A percentile compares a stretch with the other conserved stretches of the same genome.
These are phyloP conservation scores for Drosophila sechellia DNA, from an alignment of 1,140 invertebrate genomes.

Conservation along the genomic window DNA sequence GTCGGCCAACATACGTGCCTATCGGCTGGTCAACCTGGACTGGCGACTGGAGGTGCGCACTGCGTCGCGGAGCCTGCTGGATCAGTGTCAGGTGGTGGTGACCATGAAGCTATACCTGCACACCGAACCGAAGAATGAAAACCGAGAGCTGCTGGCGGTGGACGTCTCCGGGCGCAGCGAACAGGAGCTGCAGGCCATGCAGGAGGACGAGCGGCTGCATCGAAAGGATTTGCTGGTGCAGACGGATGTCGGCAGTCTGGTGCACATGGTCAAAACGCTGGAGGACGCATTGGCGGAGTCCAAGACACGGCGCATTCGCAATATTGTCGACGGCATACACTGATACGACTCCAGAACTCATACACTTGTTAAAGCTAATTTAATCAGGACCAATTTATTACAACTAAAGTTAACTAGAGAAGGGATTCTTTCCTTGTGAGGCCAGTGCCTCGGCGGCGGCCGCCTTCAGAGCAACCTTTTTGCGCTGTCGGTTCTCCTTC, in stretches of 20 bases:
- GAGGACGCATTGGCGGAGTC: slow-evolving; percentile 78
- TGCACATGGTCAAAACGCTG: slow-evolving; percentile 73
- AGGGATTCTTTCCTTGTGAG: slow-evolving; percentile 24
- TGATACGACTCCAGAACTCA: slow-evolving; percentile 46
- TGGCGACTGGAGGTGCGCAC: slow-evolving; percentile 79
- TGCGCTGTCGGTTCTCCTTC: slow-evolving; percentile 86
- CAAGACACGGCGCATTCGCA: slow-evolving; percentile 72
- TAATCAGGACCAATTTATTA: slow-evolving; percentile 79
- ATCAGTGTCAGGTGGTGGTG: slow-evolving; percentile 62
- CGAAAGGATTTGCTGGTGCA: slow-evolving; percentile 77
- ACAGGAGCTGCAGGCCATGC: slow-evolving; percentile 51
- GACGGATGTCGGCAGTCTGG: slow-evolving; percentile 71
- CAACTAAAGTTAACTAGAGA: slow-evolving; percentile 62
- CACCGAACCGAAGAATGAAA: slow-evolving; percentile 78
- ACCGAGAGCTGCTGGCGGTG: slow-evolving; percentile 65
- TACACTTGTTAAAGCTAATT: slow-evolving; percentile 53
- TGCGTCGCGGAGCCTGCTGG: slow-evolving; percentile 63
- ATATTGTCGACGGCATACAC: slow-evolving; percentile 76
- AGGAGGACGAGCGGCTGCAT: slow-evolving; percentile 71
- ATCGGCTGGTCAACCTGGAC: slow-evolving; percentile 72
- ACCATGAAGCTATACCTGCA: slow-evolving; percentile 79
- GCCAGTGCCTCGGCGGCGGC: slow-evolving; percentile 62
- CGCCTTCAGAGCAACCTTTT: slow-evolving; percentile 83
- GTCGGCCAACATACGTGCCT: slow-evolving; percentile 76
- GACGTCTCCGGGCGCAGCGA: slow-evolving; percentile 51